Base-by-base conservation (phyloP, 2,888 invertebrate genomes). In the Hypomecis atomaria region DNA sequence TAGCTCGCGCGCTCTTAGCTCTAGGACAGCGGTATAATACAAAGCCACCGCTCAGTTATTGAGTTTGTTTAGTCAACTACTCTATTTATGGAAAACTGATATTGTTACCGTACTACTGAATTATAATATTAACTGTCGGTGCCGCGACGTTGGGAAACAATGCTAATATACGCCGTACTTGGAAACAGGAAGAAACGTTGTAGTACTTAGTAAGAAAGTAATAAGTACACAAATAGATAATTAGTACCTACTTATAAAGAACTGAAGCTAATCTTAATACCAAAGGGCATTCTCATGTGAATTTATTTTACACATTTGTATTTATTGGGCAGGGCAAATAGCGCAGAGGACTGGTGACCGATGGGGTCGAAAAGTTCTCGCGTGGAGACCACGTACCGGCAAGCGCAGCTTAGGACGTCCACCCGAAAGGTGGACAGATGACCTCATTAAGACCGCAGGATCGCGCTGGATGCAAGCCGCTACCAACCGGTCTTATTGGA, bases 81-180 rank as follows among this genome's bases (percentile, higher is more conserved):
- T 64, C 64, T 64, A 59, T 64, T 55, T 64, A 64, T 64, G 64
- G 59, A 50, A 55, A 56, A 64, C 64, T 55, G 59, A 64, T 64
- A 64, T 59, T 64, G 59, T 59, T 43, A 43, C 45, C 11, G 52
- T 47, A n/a, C n/a, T 52, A 45, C 53, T 61, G 43, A 54, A 59
- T 59, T 59, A 50, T 55, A 59, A 64, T 40, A 64, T 38, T 64
- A 44, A 52, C 58, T 56, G 50, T 50, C 50, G 45, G 40, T 47
- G 33, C 38, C 34, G 13, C 10, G 40, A 58, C 53, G 34, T 47
- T 59, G 43, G 49, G 63, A 13, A 43, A 58, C 54, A 58, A 63
- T 63, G 54, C 48, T 33, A 54, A 63, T 47, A 56, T 1, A n/a
- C 33, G 9, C 55, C 42, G 5, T 60, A 60, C 11, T 45, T n/a